Percentiles rank a stretch among this genome's conserved stretches.
phyloP scores from a whole-genome alignment of 1,140 invertebrate species.

The Centruroides sculpturatus region DNA sequence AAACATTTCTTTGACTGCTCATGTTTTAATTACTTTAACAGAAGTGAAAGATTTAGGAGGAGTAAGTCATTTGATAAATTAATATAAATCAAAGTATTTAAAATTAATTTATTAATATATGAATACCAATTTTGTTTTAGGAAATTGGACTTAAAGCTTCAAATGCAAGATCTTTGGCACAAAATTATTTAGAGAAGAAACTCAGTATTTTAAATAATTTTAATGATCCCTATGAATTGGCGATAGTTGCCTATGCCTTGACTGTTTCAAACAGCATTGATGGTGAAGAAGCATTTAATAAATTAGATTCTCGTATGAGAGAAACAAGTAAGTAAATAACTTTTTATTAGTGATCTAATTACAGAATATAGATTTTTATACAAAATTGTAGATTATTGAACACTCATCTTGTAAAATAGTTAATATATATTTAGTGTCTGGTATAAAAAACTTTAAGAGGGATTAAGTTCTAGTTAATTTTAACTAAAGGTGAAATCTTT shows the following conservation, averaged over 20 bases:
- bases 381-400: not conserved
- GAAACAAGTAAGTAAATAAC: constrained; percentile 38
- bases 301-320: constrained; percentile 46
- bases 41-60: constrained; percentile 26
- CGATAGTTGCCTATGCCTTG: constrained; percentile 74
- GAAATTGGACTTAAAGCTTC: constrained; percentile 54
- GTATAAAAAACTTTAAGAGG: no score
- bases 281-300: constrained; percentile 63
- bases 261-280: constrained; percentile 58
- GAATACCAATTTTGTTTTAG: constrained; percentile 21
- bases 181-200: constrained; percentile 70
- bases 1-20: constrained; percentile 76
- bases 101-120: not conserved
- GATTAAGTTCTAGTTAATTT: no score
- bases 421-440: no score
- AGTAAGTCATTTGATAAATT: constrained; percentile 4
- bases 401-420: not conserved
- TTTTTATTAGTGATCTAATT: not conserved
- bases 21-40: constrained; percentile 68
- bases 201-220: constrained; percentile 51
- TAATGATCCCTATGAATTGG: constrained; percentile 64
- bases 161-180: constrained; percentile 46
- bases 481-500: no score
- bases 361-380: no score
- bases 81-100: not conserved